Percentiles rank a stretch among this genome's conserved stretches.
phyloP scores from a whole-genome alignment of 1,140 invertebrate species.

The Euura lappo region DNA sequence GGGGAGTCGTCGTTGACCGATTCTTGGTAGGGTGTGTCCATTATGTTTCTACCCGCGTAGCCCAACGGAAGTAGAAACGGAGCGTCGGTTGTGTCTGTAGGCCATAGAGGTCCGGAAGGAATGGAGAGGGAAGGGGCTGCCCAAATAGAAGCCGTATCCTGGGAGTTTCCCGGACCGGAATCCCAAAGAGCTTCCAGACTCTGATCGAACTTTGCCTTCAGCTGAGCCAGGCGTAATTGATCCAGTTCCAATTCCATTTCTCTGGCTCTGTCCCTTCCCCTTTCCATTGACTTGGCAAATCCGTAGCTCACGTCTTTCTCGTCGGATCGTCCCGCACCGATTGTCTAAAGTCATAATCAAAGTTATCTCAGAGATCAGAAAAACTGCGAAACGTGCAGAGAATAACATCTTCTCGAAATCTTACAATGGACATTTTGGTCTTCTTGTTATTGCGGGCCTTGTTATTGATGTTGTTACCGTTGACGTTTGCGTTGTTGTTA shows the following conservation, averaged over 20 bases:
- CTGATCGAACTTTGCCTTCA: constrained; percentile 71
- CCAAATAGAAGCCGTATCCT: constrained; percentile 55
- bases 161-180: constrained; percentile 50
- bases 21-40: constrained; percentile 43
- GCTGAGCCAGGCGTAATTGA: constrained; percentile 65
- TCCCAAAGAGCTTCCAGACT: constrained; percentile 71
- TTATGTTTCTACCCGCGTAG: constrained; percentile 30
- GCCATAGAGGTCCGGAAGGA: constrained; percentile 54
- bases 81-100: constrained; percentile 44
- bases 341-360: constrained; percentile 27
- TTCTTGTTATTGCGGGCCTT: constrained; percentile 47
- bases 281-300: constrained; percentile 55
- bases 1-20: constrained; percentile 49
- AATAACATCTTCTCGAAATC: constrained; percentile 7
- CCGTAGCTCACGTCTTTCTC: constrained; percentile 49
- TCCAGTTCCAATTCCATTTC: constrained; percentile 55
- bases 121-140: constrained; percentile 56
- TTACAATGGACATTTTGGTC: constrained; percentile 50
- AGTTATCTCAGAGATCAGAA: not conserved
- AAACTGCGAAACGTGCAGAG: not conserved
- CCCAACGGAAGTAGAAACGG: constrained; percentile 42
- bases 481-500: constrained; percentile 34
- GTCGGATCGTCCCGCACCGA: constrained; percentile 37
- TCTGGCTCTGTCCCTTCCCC: constrained; percentile 50
- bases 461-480: constrained; percentile 34